Percentiles rank a stretch among this genome's conserved stretches.
Conservation (phyloP, 1,140 invertebrate genomes). For the Magallana gigas region DNA sequence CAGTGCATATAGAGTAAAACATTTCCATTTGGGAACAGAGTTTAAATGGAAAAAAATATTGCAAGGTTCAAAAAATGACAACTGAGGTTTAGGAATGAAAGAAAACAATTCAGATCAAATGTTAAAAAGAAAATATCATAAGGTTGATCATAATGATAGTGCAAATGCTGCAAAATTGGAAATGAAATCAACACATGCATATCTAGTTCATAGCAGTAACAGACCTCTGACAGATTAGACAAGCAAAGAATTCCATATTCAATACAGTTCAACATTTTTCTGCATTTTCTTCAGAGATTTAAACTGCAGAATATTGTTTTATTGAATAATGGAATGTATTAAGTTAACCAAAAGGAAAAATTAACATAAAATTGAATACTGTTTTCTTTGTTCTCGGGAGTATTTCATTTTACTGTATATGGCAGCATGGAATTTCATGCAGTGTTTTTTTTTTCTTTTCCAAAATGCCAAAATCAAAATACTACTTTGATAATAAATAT, state of each 20-base stretch:
- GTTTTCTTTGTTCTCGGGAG: too few species aligned
- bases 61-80: conserved; percentile 18
- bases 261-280: not conserved
- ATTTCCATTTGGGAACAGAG: not conserved
- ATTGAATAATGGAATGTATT: too few species aligned
- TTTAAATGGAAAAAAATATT: not conserved
- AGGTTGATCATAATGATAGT: not conserved
- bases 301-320: too few species aligned
- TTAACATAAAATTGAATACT: too few species aligned
- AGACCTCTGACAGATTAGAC: not conserved
- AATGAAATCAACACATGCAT: not conserved
- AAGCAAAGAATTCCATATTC: not conserved
- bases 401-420: too few species aligned
- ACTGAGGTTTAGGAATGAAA: not conserved
- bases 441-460: not conserved
- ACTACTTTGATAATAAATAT: too few species aligned
- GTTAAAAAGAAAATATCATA: not conserved
- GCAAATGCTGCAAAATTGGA: not conserved
- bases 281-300: too few species aligned
- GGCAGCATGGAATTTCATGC: not conserved
- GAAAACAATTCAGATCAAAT: not conserved
- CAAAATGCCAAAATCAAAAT: not conserved
- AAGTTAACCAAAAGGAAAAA: too few species aligned
- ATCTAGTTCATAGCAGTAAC: not conserved
- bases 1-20: not conserved